phyloP scores from a whole-genome alignment of 2,888 invertebrate genomes.

The Microplitis manilae region DNA sequence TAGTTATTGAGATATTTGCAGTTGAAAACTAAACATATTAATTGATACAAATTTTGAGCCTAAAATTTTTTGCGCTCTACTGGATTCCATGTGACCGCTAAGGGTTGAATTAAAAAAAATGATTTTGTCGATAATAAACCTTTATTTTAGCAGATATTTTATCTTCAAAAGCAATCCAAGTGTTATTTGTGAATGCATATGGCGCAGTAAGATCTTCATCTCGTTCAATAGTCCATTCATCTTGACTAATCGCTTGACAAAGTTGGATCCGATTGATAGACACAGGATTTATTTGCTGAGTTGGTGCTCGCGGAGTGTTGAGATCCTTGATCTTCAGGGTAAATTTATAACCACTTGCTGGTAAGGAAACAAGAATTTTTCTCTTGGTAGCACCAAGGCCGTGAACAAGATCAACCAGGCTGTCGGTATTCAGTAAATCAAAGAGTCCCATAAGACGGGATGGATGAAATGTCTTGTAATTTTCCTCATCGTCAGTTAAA shows the following conservation, averaged over 20 bases:
- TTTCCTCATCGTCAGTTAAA: conserved; percentile 78
- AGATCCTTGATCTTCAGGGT: conserved; percentile 77
- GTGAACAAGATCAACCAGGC: conserved; percentile 81
- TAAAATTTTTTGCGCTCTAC: no score
- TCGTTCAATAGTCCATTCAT: conserved; percentile 82
- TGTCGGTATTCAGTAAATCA: conserved; percentile 86
- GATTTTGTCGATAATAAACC: conserved; percentile 58
- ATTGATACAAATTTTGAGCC: no score
- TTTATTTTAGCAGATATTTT: conserved; percentile 82
- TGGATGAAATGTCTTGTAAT: conserved; percentile 79
- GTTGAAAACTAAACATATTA: conserved; percentile 7
- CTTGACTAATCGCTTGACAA: conserved; percentile 72
- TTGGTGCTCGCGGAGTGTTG: conserved; percentile 81
- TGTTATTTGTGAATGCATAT: conserved; percentile 81
- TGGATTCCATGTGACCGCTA: no score
- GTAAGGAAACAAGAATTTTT: conserved; percentile 81
- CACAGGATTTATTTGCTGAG: conserved; percentile 75
- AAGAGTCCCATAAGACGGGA: conserved; percentile 83
- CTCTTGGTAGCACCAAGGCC: conserved; percentile 81
- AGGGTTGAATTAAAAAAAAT: no score
- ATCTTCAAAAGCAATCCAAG: conserved; percentile 86
- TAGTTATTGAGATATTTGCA: no score
- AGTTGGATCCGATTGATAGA: conserved; percentile 76
- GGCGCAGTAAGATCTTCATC: conserved; percentile 86
- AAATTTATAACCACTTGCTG: conserved; percentile 81